These are phyloP conservation scores for Pteromalus puparum DNA, from an alignment of 1,140 invertebrate genomes.

Conservation along the genomic window DNA sequence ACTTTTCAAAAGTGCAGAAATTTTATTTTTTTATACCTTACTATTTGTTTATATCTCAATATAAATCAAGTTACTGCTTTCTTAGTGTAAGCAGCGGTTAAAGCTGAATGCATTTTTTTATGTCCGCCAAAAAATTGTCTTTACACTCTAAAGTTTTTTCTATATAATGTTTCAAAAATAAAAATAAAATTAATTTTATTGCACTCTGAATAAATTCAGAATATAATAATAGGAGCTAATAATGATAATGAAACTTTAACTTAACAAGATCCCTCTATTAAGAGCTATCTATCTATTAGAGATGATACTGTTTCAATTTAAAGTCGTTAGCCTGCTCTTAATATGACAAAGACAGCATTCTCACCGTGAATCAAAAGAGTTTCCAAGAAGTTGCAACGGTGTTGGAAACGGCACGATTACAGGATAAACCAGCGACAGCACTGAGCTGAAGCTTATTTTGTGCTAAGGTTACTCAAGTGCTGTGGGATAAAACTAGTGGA, in stretches of 20 bases:
- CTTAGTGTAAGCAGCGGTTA: too few relatives aligned
- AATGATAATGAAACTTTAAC: not conserved
- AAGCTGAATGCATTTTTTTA: too few relatives aligned
- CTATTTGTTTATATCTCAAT: too few relatives aligned
- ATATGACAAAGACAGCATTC: not conserved
- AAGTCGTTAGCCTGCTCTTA: not conserved
- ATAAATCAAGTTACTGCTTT: too few relatives aligned
- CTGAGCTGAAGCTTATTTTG: not conserved
- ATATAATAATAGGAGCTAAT: too few relatives aligned
- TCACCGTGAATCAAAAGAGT: not conserved
- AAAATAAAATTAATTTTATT: too few relatives aligned
- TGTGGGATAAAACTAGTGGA: not conserved
- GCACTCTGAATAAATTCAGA: too few relatives aligned
- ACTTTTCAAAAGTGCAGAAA: too few relatives aligned
- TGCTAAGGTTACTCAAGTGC: not conserved
- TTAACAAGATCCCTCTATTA: not conserved
- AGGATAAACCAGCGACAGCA: not conserved
- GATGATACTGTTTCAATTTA: not conserved
- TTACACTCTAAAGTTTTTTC: too few relatives aligned
- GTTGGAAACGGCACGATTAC: not conserved
- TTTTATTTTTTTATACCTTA: too few relatives aligned
- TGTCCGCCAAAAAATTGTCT: too few relatives aligned
- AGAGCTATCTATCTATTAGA: not conserved
- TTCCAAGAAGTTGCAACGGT: not conserved
- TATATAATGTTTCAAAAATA: too few relatives aligned